Evolutionary conservation across 2,797 vertebrate genomes (phyloP), one percentile per base, ranked within the genome.

Genomic region (Lagocephalus sceleratus): DNA sequence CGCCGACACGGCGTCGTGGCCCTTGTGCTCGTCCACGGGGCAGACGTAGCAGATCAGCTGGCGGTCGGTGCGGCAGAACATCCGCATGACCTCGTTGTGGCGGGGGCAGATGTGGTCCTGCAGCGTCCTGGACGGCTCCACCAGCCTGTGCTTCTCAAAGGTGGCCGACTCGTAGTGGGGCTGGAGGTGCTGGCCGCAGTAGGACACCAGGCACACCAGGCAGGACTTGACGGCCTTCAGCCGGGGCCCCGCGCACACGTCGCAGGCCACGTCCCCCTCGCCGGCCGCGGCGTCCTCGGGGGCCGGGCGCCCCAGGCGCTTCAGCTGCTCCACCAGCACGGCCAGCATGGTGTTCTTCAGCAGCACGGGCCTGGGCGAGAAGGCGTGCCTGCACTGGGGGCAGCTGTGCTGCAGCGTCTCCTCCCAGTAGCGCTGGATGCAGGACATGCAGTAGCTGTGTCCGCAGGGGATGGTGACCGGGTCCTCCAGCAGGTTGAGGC

Each of bases 261-360:
- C 44, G 8, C 44, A 23, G 19, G 19, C 42, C 43, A 44, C 42
- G 15, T 45, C 20, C 9, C 11, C 19, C 17, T 8, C n/a, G 9
- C 42, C 42, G 10, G 42, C 42, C 10, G 38, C 6, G 10, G 16
- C 38, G 6, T 40, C 38, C 11, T 40, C 38, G 11, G 11, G 38
- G 11, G 11, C 38, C 38, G 11, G 38, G 10, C 6, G 41, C 19
- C 10, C 17, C 10, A 11, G 10, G 8, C 14, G 17, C 7, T 44
- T 44, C 10, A 44, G 17, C 19, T 44, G 5, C 17, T 44, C 42
- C 42, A 44, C 42, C 17, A 44, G 9, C 9, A 10, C 7, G 2
- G 42, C 42, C 42, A 44, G 42, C 42, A 44, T 44, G 42, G 42
- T 44, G 42, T 44, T 44, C 11, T 44, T 44, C 42, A 20, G n/a